Evolutionary conservation across 2,888 invertebrate species (phyloP), one percentile per base, ranked within the genome.

Genomic region (Ecdyonurus torrentis): DNA sequence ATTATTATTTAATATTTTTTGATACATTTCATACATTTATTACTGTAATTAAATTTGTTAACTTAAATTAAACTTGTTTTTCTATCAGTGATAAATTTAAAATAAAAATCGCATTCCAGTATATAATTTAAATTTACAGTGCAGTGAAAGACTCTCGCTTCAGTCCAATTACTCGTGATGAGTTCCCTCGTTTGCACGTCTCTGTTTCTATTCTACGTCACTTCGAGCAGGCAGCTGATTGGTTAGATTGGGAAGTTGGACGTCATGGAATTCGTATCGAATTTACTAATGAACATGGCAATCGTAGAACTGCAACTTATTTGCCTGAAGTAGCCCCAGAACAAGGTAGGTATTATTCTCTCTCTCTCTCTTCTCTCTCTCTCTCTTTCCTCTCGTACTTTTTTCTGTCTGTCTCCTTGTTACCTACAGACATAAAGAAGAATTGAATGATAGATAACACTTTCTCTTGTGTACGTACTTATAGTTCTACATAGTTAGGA

Each of bases 141-240:
- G 99, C 99, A 67, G 85, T 98, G 73, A 94, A 95, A 75, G 99
- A 99, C 78, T 93, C 94, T 25, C 86, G 99, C 50, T 99, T 99
- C 78, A 86, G 89, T 69, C 98, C 99, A 2, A 94, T 99, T 68
- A 86, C 89, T 10, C 83, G 89, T 66, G 95, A 97, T 62, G 99
- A 99, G 77, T 85, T 99, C 70, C 84, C 92, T 1, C 87, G 90
- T 70, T 83, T 97, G 67, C 89, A 92, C 67, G 95, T 95, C 60
- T 94, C 95, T 23, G 97, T 99, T 67, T 98, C 98, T 50, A 91
- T 99, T 72, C 83, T 99, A 69, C 87, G 92, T 67, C 85, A 97
- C 75, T 99, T 99, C 75, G 99, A 99, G 77, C 94, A 95, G 72
- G 97, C 93, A 0, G 83, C 83, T 64, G 89, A 97, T 74, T 98